Evolutionary conservation across 2,797 vertebrate species (phyloP).

Genomic region (Enteromius fasciolatus): DNA sequence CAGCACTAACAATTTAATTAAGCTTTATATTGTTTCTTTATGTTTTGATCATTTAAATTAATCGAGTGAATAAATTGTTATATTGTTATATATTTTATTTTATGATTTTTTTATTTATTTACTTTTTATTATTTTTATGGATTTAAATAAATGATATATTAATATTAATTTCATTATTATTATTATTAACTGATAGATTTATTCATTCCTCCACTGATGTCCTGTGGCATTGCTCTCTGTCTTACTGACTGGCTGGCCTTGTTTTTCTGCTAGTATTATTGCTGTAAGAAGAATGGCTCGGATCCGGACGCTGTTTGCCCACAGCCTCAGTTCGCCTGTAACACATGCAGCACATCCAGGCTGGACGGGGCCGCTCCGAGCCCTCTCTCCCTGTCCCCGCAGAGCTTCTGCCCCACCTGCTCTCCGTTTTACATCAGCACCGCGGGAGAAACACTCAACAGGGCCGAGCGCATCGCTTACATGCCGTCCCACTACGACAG

Average conservation of each 20-base stretch:
- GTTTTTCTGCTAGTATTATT: constrained; percentile 86
- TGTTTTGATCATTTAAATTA: not conserved
- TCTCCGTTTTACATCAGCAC: constrained; percentile 91
- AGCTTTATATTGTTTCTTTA: not conserved
- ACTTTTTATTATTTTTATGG: not conserved
- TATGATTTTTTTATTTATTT: not conserved
- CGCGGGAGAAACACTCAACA: constrained; percentile 87
- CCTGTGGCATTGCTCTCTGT: not conserved
- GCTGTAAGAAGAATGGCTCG: constrained; percentile 93
- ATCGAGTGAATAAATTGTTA: not conserved
- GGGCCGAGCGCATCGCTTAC: constrained; percentile 86
- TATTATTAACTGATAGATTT: too few species aligned
- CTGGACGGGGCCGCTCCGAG: constrained; percentile 77
- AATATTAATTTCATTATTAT: too few species aligned
- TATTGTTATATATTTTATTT: not conserved
- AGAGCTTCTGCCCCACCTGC: constrained; percentile 85
- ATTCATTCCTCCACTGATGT: not conserved
- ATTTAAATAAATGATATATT: not conserved
- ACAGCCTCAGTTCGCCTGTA: constrained; percentile 84
- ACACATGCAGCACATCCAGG: constrained; percentile 84
- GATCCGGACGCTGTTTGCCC: constrained; percentile 78
- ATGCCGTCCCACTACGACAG: constrained; percentile 86
- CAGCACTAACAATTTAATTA: too few species aligned
- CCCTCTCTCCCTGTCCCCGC: constrained; percentile 67
- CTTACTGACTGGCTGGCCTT: not conserved